Conservation (phyloP, 2,888 invertebrate species). For the Clitarchus hookeri region DNA sequence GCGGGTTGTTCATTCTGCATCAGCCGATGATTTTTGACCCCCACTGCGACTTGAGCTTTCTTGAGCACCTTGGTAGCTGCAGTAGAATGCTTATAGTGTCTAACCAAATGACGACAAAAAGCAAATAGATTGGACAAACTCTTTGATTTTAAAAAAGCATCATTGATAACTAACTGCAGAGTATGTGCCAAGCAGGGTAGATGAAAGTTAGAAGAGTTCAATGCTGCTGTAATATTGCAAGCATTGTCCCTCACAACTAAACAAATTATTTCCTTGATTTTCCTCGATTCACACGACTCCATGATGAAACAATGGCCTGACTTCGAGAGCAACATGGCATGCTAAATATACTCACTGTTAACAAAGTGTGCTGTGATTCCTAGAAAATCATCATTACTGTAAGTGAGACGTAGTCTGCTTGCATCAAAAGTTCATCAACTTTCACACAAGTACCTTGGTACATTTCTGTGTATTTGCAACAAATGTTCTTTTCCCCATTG, state of each 20-base stretch:
- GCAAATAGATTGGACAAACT: neutral
- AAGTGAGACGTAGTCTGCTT: too few species aligned
- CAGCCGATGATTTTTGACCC: neutral
- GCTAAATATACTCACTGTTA: neutral
- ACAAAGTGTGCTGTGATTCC: neutral
- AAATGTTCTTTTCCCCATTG: too few species aligned
- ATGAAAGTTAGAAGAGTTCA: neutral
- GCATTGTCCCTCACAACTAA: neutral
- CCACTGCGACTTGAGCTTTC: neutral
- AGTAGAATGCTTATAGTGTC: neutral
- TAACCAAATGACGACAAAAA: neutral
- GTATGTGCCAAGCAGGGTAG: neutral
- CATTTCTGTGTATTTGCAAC: too few species aligned
- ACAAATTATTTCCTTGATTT: neutral
- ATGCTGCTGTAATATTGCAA: neutral
- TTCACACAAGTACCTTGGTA: too few species aligned
- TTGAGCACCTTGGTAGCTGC: neutral
- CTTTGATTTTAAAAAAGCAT: neutral
- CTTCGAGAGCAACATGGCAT: neutral
- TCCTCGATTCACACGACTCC: neutral
- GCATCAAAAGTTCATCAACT: too few species aligned
- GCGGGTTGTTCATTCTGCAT: too few species aligned
- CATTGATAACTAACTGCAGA: neutral
- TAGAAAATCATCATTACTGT: neutral
- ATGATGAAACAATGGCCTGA: neutral